Conservation (phyloP, 2,797 vertebrate genomes). For the Semaprochilodus insignis region DNA sequence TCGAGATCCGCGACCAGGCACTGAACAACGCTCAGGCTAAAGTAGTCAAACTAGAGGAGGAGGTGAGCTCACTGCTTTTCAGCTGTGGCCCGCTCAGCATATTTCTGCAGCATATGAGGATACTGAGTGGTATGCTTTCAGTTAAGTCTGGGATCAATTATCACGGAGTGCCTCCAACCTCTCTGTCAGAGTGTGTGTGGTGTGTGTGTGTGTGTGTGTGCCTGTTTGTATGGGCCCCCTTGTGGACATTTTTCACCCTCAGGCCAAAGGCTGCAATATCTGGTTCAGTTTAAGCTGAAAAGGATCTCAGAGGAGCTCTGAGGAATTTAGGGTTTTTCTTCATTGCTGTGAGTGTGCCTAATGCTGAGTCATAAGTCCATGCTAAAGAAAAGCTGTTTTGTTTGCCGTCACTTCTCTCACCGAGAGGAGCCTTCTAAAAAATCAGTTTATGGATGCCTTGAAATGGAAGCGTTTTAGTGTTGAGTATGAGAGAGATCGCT, state of each 20-base stretch:
- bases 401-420: slow-evolving; percentile 24
- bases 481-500: background rate
- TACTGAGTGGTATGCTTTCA: slow-evolving; percentile 18
- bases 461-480: background rate
- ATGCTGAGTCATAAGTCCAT: slow-evolving; percentile 45
- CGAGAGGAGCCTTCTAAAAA: background rate
- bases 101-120: slow-evolving; percentile 21
- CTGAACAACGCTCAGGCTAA: slow-evolving; percentile 97
- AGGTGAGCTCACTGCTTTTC: slow-evolving; percentile 78
- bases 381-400: slow-evolving; percentile 41
- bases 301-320: slow-evolving; percentile 27
- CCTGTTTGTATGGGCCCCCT: slow-evolving; percentile 42
- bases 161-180: slow-evolving; percentile 21
- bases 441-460: background rate
- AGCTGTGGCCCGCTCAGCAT: slow-evolving; percentile 34
- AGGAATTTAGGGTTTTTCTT: slow-evolving; percentile 40
- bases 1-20: slow-evolving; percentile 97
- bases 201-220: background rate
- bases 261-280: slow-evolving; percentile 33
- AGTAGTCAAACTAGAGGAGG: slow-evolving; percentile 97
- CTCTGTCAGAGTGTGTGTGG: background rate
- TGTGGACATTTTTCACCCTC: slow-evolving; percentile 50
- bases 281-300: slow-evolving; percentile 44
- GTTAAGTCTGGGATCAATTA: slow-evolving; percentile 44
- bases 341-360: slow-evolving; percentile 10